Evolutionary conservation across 2,797 vertebrate species (phyloP).

Genomic region (Pseudomugil gertrudae): DNA sequence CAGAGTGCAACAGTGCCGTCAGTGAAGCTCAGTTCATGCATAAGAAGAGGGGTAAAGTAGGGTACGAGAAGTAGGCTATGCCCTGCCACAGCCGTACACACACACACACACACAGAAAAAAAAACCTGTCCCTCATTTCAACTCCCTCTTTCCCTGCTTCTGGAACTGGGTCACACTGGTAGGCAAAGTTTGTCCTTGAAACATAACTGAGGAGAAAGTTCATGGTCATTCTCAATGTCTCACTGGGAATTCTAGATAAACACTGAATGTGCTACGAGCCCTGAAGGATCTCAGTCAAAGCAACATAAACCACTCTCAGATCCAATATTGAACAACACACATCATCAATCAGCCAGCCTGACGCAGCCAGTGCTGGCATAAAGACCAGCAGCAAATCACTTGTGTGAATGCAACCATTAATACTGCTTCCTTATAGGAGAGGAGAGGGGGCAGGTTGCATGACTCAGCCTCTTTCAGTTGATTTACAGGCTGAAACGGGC

Average conservation of each 20-base stretch:
- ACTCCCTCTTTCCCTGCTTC: conserved; percentile 36
- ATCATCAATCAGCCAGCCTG: conserved; percentile 54
- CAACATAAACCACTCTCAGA: conserved; percentile 32
- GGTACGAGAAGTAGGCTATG: conserved; percentile 83
- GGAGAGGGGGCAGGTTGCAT: conserved; percentile 21
- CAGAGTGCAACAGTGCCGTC: conserved; percentile 36
- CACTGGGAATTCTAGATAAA: conserved; percentile 27
- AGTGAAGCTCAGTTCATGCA: conserved; percentile 41
- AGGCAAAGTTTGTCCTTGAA: conserved; percentile 64
- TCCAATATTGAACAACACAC: conserved; percentile 40
- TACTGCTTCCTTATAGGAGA: conserved; percentile 47
- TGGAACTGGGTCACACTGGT: conserved; percentile 66
- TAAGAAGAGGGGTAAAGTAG: conserved; percentile 75
- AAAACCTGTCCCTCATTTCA: conserved; percentile 51
- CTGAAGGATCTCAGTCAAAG: conserved; percentile 8
- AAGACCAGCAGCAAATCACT: conserved; percentile 63
- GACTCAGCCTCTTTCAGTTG: conserved; percentile 61
- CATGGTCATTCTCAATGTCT: conserved; percentile 52
- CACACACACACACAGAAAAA: conserved; percentile 51
- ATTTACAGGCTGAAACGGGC: conserved; percentile 51
- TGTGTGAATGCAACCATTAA: conserved; percentile 56
- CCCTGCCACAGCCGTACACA: conserved; percentile 48
- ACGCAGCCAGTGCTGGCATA: conserved; percentile 56
- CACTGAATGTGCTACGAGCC: conserved; percentile 22
- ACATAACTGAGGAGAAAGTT: conserved; percentile 36